Conservation (phyloP, 2,888 invertebrate genomes). For the Mongoloraphidia duomilia region DNA sequence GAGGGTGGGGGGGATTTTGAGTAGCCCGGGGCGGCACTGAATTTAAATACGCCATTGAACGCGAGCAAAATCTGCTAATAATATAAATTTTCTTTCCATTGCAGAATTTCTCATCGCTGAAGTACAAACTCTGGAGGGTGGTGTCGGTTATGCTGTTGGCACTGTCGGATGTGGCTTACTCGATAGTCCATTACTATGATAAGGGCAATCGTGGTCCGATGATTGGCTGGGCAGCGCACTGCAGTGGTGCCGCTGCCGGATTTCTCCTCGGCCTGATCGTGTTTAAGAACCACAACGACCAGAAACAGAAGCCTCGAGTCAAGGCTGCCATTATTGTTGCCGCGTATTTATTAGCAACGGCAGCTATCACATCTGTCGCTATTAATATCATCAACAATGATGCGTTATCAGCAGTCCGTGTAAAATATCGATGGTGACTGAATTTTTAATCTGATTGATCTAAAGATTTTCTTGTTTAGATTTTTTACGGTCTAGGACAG, state of each 20-base stretch:
- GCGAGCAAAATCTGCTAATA: not conserved
- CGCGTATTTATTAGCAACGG: conserved; percentile 4
- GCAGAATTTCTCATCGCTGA: conserved; percentile 32
- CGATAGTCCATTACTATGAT: conserved; percentile 30
- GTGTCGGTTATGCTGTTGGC: conserved; percentile 46
- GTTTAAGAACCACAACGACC: conserved; percentile 29
- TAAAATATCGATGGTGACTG: conserved; percentile 3
- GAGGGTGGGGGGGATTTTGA: no score
- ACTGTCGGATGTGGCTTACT: conserved; percentile 46
- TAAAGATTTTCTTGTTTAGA: no score
- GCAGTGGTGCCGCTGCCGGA: conserved; percentile 52
- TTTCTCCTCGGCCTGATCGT: conserved; percentile 45
- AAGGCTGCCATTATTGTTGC: conserved; percentile 2
- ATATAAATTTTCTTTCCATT: conserved; percentile 18
- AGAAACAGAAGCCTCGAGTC: conserved; percentile 7
- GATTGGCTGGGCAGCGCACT: conserved; percentile 58
- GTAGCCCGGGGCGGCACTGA: no score
- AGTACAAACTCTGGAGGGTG: conserved; percentile 36
- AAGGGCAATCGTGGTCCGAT: conserved; percentile 30
- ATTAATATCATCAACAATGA: not conserved
- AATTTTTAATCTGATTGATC: not conserved
- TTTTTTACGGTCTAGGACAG: no score
- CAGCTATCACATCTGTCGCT: conserved; percentile 2
- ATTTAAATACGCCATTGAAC: no score
- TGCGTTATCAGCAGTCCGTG: conserved; percentile 3